Base-by-base conservation (phyloP, 2,113 vertebrate genomes). In the Cinclus cinclus region DNA sequence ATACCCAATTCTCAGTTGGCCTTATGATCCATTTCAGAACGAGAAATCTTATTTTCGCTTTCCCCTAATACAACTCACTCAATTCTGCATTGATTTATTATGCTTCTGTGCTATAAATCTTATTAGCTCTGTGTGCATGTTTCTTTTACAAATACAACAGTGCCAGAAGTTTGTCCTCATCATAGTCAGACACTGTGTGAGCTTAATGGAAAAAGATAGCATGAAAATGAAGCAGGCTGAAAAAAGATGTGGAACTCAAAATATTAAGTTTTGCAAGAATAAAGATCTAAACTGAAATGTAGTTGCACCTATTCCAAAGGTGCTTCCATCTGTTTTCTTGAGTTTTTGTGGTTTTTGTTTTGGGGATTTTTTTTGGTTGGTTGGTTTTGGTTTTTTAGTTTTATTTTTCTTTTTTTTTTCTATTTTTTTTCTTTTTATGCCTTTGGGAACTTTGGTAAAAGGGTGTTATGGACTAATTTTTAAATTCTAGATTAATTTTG, bases 61-160 rank as follows among this genome's bases (percentile, higher is more conserved):
- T 92, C 60, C 52, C 15, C 16, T 91, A 95, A 86, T 89, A 84
- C 65, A 89, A 75, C 44, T 92, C 89, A 68, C 52, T 91, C 83
- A 71, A 84, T 94, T 94, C 62, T 78, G 9, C 80, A 89, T 94
- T 96, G 95, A 95, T 95, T 93, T 95, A 92, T 91, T 92, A 94
- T 94, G 83, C 49, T 91, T 91, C 69, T 94, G 46, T 71, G 62
- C 39, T 95, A 81, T 87, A 95, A 93, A 94, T 92, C 92, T 80
- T 94, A 95, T 86, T 96, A 96, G 50, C 35, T 73, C 1, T 79
- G 78, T 84, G 60, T 95, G 70, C 75, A 89, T 93, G 78, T 93
- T 95, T 92, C 82, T 94, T 93, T 88, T 90, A 90, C 64, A 91
- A 94, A 94, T 87, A 59, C 33, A 91, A 50, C 55, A 77, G n/a